Conservation (phyloP, 2,888 invertebrate species). For the Galerucella calmariensis region DNA sequence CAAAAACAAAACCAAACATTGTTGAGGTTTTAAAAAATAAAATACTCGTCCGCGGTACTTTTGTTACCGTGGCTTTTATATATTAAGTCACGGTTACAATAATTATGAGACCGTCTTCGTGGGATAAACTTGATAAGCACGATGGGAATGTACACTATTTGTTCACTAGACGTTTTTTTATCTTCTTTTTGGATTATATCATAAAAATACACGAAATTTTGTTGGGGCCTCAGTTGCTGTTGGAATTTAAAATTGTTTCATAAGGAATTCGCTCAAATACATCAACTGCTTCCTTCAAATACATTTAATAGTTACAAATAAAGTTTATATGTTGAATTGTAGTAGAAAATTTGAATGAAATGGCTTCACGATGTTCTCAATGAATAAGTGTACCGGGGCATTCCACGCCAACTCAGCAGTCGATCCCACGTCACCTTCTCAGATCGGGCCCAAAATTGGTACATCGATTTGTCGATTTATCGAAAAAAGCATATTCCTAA, state of each 20-base stretch:
- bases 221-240: background rate
- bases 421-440: no score
- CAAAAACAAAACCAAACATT: conserved; percentile 26
- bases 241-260: conserved; percentile 4
- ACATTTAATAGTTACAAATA: background rate
- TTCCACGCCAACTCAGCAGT: no score
- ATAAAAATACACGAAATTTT: conserved; percentile 10
- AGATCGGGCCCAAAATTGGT: no score
- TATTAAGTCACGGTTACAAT: conserved; percentile 17
- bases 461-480: no score
- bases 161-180: conserved; percentile 15
- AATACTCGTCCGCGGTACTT: conserved; percentile 36
- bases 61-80: conserved; percentile 22
- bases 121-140: conserved; percentile 17
- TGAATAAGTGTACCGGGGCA: no score
- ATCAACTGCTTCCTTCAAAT: background rate
- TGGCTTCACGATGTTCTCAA: no score
- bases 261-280: background rate
- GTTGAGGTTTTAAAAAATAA: conserved; percentile 31
- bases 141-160: conserved; percentile 25
- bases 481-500: no score
- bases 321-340: no score
- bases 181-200: conserved; percentile 18
- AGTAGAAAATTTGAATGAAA: no score
- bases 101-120: conserved; percentile 12